Evolutionary conservation across 1,140 invertebrate genomes (phyloP).

Genomic region (Colletes latitarsis): DNA sequence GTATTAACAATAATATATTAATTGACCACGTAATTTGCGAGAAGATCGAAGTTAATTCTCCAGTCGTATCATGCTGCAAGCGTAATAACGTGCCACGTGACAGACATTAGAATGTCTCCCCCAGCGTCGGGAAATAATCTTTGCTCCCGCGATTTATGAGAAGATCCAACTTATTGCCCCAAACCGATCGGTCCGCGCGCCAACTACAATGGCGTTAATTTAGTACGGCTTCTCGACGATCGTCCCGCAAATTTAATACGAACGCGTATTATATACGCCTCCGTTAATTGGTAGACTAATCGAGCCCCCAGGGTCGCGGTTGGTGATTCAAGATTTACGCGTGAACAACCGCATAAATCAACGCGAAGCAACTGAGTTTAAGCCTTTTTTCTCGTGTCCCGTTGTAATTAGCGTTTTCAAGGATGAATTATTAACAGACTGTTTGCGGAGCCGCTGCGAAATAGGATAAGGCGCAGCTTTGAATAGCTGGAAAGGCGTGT

Average conservation of each 20-base stretch:
- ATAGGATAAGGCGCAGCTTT: background rate
- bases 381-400: background rate
- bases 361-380: background rate
- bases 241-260: constrained; percentile 6
- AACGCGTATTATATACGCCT: constrained; percentile 11
- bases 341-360: constrained; percentile 12
- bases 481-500: no score
- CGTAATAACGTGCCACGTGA: no score
- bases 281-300: constrained; percentile 14
- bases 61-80: no score
- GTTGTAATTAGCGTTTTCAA: constrained; percentile 4
- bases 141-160: no score
- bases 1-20: no score
- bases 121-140: no score
- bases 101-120: no score
- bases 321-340: background rate
- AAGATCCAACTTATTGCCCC: no score
- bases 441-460: background rate
- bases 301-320: background rate
- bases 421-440: background rate
- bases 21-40: no score
- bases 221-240: background rate
- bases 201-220: no score
- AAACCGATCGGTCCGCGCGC: no score
- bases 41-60: no score